These are phyloP conservation scores for Maconellicoccus hirsutus DNA, from an alignment of 1,140 invertebrate species.

Conservation along the genomic window DNA sequence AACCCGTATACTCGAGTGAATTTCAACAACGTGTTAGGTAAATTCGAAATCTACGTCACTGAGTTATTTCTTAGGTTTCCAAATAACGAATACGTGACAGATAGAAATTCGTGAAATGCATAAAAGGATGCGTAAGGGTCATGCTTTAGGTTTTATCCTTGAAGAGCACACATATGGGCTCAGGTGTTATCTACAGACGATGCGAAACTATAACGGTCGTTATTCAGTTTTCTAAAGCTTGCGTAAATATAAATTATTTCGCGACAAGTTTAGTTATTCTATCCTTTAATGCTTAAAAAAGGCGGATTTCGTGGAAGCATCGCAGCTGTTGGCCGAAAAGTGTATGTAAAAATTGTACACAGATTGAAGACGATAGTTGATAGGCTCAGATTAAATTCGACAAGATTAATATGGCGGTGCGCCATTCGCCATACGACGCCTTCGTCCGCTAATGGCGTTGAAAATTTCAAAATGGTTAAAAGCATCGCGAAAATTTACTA, in stretches of 20 bases:
- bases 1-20: too few species aligned
- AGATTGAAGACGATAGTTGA: constrained; percentile 2
- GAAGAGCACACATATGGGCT: constrained; percentile 4
- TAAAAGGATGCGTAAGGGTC: not conserved
- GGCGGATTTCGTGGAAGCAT: not conserved
- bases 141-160: not conserved
- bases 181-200: not conserved
- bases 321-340: not conserved
- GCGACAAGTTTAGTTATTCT: constrained; percentile 6
- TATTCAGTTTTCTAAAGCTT: constrained; percentile 18
- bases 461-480: not conserved
- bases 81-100: constrained; percentile 4
- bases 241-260: constrained; percentile 16
- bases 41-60: too few species aligned
- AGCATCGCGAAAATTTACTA: not conserved
- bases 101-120: not conserved
- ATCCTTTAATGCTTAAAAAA: constrained; percentile 14
- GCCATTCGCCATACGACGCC: not conserved
- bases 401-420: not conserved
- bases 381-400: not conserved
- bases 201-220: not conserved
- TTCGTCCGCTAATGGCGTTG: not conserved
- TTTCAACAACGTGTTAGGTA: too few species aligned
- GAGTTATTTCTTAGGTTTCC: not conserved
- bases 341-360: not conserved